These are phyloP conservation scores for Lasioglossum zephyrum DNA, from an alignment of 2,888 invertebrate genomes.

Conservation along the genomic window DNA sequence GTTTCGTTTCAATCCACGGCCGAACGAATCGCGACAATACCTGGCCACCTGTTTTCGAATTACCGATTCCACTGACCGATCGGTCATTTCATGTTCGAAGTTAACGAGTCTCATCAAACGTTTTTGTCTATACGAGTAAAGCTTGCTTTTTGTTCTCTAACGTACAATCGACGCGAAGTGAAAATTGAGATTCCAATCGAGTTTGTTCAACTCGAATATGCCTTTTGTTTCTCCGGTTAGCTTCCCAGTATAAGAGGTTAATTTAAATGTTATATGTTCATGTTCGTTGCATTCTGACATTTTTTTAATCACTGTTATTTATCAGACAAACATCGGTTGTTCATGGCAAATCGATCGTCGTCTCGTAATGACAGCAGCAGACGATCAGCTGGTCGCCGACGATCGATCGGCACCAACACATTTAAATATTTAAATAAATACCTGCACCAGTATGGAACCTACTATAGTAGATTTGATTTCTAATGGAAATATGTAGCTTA, in stretches of 20 bases:
- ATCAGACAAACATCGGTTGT: too few relatives aligned
- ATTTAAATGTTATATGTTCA: too few relatives aligned
- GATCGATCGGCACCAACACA: too few relatives aligned
- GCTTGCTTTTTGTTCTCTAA: background rate
- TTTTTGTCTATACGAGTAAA: background rate
- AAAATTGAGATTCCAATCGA: background rate
- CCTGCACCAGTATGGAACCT: background rate
- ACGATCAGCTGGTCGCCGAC: too few relatives aligned
- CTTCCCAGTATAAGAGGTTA: background rate
- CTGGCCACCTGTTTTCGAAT: conserved; percentile 14
- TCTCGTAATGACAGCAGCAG: too few relatives aligned
- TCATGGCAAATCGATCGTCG: too few relatives aligned
- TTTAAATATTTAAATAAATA: too few relatives aligned
- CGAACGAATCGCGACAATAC: conserved; percentile 23
- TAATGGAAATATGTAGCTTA: background rate
- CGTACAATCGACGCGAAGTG: background rate
- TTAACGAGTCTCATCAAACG: background rate
- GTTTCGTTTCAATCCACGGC: conserved; percentile 66
- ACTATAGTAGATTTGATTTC: background rate
- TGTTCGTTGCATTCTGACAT: too few relatives aligned
- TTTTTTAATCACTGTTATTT: too few relatives aligned
- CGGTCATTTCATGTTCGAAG: conserved; percentile 7
- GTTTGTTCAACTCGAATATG: background rate
- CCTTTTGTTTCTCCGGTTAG: background rate
- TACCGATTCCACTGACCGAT: conserved; percentile 24